Conservation (phyloP, 2,797 vertebrate species). For the Coilia nasus region DNA sequence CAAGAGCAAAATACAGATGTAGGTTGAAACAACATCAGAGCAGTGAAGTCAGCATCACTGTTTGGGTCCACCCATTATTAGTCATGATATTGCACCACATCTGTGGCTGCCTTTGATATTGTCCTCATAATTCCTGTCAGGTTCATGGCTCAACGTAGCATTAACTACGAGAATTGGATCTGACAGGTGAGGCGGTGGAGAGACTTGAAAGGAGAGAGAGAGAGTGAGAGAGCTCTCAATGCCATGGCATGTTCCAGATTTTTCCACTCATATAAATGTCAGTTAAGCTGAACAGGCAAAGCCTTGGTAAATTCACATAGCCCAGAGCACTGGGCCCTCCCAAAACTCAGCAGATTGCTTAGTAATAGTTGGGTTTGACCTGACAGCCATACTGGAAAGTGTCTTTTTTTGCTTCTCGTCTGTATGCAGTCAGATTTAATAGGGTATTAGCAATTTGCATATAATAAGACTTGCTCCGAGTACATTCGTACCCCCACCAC, state of each 20-base stretch:
- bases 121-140: neutral
- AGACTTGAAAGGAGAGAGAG: neutral
- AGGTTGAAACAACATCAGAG: neutral
- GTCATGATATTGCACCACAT: neutral
- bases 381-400: neutral
- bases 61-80: neutral
- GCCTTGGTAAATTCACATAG: neutral
- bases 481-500: neutral
- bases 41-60: neutral
- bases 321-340: neutral
- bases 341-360: neutral
- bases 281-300: neutral
- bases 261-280: constrained; percentile 4
- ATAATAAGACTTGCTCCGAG: neutral
- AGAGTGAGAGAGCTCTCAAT: neutral
- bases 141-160: neutral
- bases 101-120: neutral
- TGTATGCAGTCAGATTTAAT: neutral
- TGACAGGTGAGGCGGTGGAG: constrained; percentile 12
- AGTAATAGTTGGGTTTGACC: constrained; percentile 13
- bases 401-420: neutral
- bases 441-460: constrained; percentile 11
- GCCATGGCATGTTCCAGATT: constrained; percentile 16
- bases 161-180: constrained; percentile 14
- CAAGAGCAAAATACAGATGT: neutral